Evolutionary conservation across 2,888 invertebrate species (phyloP).

Genomic region (Argyresthia goedartella): DNA sequence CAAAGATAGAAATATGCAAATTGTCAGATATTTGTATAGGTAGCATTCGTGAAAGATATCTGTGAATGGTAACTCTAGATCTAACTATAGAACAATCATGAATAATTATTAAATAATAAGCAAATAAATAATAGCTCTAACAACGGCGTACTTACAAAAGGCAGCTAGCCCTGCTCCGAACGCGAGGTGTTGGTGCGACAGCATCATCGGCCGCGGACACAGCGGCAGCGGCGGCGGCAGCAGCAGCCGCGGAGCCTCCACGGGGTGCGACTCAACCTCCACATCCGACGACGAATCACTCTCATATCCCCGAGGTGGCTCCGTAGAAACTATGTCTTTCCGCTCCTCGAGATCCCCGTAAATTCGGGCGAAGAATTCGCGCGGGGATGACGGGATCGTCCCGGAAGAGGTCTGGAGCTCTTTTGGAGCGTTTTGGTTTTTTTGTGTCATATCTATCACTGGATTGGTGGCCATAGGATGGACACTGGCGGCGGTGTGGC

Average conservation of each 20-base stretch:
- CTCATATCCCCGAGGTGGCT: slow-evolving; percentile 19
- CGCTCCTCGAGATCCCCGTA: slow-evolving; percentile 80
- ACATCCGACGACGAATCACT: slow-evolving; percentile 62
- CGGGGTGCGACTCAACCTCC: slow-evolving; percentile 54
- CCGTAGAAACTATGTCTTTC: slow-evolving; percentile 3
- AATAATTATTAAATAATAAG: too few relatives aligned
- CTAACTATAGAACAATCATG: too few relatives aligned
- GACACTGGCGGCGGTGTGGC: too few relatives aligned
- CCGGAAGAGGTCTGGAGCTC: not conserved
- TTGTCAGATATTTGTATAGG: too few relatives aligned
- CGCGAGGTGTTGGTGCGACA: slow-evolving; percentile 63
- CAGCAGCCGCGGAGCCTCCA: slow-evolving; percentile 25
- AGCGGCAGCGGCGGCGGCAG: slow-evolving; percentile 46
- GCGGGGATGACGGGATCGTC: slow-evolving; percentile 79
- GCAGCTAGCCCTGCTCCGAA: slow-evolving; percentile 73
- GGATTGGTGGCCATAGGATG: not conserved
- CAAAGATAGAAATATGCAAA: too few relatives aligned
- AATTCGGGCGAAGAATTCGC: slow-evolving; percentile 84
- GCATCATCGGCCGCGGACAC: slow-evolving; percentile 52
- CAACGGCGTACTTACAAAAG: slow-evolving; percentile 53
- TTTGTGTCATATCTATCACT: not conserved
- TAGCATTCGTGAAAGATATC: too few relatives aligned
- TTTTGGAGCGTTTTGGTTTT: not conserved
- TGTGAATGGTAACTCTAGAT: too few relatives aligned
- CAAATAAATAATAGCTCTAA: too few relatives aligned